Evolutionary conservation across 1,140 invertebrate species (phyloP), one percentile per base, ranked within the genome.

Genomic region (Cotesia typhae): DNA sequence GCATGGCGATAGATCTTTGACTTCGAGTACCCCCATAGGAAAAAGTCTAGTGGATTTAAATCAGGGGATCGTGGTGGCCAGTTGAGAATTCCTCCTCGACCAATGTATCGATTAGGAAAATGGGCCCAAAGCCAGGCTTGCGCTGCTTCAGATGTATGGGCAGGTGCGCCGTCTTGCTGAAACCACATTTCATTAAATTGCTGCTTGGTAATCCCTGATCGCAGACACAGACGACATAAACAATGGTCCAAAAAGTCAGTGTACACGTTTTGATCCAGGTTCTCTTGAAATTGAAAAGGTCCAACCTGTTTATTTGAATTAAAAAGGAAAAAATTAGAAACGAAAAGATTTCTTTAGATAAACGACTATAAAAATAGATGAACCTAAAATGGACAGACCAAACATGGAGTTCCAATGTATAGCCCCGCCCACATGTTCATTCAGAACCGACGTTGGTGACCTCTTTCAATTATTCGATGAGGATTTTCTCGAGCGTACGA

Each of bases 51-150:
- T 52, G 78, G 78, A 68, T 79, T 85, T 69, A 87, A 75, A 74
- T 88, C 85, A 3, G 84, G 84, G 9, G 79, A 84, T 55, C 80
- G 69, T 68, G 85, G 74, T 71, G 82, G 85, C 85, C 85, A 87
- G 57, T 47, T 9, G 70, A 85, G 75, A 55, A 78, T 77, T 67
- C 81, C 81, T 67, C 76, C 75, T 53, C 83, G 76, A 59, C 85
- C 81, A 76, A 87, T 84, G 81, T 82, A 87, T 37, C 78, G 36
- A 38, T 77, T 59, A 41, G 74, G 76, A 76, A 80, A 85, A 17
- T 36, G 59, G 69, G 78, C 59, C 74, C 83, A 76, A 59, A 86
- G 52, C 57, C 17, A 79, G 3, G 63, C 67, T 7, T 75, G 55
- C 37, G 79, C 75, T 12, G 36, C 37, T 57, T 60, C 63, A 0